Conservation (phyloP, 2,113 vertebrate species). For the Bujurquina vittata region DNA sequence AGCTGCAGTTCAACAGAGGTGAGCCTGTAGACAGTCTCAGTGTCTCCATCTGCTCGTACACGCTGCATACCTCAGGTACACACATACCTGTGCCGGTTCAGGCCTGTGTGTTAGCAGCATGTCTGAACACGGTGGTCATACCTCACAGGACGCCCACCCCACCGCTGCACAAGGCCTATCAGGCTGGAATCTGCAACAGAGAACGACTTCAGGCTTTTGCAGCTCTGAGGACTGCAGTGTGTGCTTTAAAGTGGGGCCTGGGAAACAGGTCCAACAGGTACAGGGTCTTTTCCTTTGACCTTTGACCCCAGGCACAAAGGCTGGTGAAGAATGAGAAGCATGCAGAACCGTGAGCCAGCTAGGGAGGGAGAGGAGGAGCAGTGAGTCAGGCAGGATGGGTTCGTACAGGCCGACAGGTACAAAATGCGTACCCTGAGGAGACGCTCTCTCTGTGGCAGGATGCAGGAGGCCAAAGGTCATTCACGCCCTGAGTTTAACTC, state of each 20-base stretch:
- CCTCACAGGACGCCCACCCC: not conserved
- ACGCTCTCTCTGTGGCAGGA: not conserved
- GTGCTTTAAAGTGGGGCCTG: not conserved
- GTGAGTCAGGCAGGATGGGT: not conserved
- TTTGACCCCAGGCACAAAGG: slow-evolving; percentile 5
- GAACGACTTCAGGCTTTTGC: not conserved
- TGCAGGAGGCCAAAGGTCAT: not conserved
- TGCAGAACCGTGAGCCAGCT: not conserved
- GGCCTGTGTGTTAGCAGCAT: slow-evolving; percentile 18
- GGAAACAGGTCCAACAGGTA: not conserved
- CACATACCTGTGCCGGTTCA: slow-evolving; percentile 39
- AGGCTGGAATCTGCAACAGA: not conserved
- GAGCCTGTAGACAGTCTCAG: not conserved
- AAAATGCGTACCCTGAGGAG: not conserved
- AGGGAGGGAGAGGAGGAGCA: not conserved
- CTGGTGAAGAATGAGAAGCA: not conserved
- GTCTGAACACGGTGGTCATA: not conserved
- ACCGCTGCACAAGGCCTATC: not conserved
- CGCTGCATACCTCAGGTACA: slow-evolving; percentile 14
- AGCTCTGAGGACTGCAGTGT: not conserved
- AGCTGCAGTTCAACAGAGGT: slow-evolving; percentile 1
- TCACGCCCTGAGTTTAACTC: not conserved
- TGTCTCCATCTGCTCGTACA: not conserved
- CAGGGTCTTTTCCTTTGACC: not conserved
- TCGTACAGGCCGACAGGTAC: not conserved